Percentiles rank a stretch among this genome's conserved stretches.
These are phyloP conservation scores for Zalophus californianus DNA, from an alignment of 2,797 vertebrate species.

Conservation along the genomic window DNA sequence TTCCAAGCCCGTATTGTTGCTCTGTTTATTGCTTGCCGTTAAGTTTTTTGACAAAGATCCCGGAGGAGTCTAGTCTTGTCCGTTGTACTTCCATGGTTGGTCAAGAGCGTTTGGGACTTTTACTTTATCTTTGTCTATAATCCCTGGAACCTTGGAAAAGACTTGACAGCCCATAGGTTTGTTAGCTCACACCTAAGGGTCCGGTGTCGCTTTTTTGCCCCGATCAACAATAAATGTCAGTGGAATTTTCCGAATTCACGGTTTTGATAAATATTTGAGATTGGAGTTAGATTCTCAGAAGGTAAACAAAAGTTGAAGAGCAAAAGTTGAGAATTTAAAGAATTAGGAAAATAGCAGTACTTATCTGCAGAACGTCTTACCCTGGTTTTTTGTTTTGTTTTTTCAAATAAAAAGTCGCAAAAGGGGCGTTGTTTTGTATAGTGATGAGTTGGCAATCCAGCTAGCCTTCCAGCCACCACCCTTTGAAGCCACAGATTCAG, in stretches of 20 bases:
- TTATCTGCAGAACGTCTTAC: not conserved
- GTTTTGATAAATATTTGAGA: not conserved
- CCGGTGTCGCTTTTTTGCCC: not conserved
- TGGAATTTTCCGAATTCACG: not conserved
- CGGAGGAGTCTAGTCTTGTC: not conserved
- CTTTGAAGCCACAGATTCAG: not conserved
- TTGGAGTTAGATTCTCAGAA: not conserved
- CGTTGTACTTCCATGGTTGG: not conserved
- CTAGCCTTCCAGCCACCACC: not conserved
- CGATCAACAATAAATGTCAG: not conserved
- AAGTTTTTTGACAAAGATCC: not conserved
- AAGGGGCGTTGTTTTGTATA: conserved; percentile 46
- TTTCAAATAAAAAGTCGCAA: not conserved
- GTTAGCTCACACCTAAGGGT: not conserved
- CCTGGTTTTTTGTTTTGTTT: not conserved
- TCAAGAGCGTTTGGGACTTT: not conserved
- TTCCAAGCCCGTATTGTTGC: not conserved
- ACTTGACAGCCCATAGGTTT: not conserved
- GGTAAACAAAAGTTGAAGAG: too few relatives aligned
- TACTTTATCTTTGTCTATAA: not conserved
- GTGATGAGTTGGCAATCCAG: conserved; percentile 74
- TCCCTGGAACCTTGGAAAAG: not conserved
- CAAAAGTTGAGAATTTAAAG: not conserved
- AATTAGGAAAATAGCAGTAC: not conserved
- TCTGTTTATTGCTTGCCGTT: not conserved